Evolutionary conservation across 2,113 vertebrate genomes (phyloP), one percentile per base, ranked within the genome.

Genomic region (Oncorhynchus kisutch): DNA sequence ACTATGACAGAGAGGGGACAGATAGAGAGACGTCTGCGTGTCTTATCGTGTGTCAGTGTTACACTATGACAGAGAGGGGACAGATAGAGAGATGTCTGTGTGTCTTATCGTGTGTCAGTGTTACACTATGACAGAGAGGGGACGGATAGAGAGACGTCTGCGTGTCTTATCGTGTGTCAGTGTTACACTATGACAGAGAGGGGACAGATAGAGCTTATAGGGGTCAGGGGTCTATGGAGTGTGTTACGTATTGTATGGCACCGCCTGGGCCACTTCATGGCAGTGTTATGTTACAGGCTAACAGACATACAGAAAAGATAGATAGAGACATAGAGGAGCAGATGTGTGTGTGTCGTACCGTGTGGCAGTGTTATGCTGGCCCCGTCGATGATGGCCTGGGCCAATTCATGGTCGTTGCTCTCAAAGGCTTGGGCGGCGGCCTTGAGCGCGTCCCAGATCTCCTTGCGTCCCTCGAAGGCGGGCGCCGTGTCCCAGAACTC

Each of bases 401-500:
- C 97, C 90, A 99, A 93, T 85, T 96, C 96, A 70, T 99, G 97
- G 90, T 99, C 97, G 31, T 94, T 97, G 92, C 94, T 96, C 91
- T 99, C 97, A 4, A 99, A 99, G 73, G 97, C 97, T 34, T 96
- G 96, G 59, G 97, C 95, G 1, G 97, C 97, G 1, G 96, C 97
- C 74, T 96, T 96, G 85, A 99, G 91, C 29, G 97, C 97, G 84
- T 99, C 97, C 97, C 97, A 99, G 72, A 99, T 99, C 90, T 99
- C 97, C 89, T 97, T 97, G 70, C 97, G 95, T 60, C 97, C 97
- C 92, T 99, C 97, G 3, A 99, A 99, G 1, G 97, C 97, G 0
- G 97, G 97, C 29, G 97, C 97, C 0, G 97, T 99, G 81, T 99
- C 97, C 97, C 97, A 99, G 78, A 99, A 99, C 59, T 99, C 97